Conservation (phyloP, 2,113 vertebrate species). For the Podiceps cristatus region DNA sequence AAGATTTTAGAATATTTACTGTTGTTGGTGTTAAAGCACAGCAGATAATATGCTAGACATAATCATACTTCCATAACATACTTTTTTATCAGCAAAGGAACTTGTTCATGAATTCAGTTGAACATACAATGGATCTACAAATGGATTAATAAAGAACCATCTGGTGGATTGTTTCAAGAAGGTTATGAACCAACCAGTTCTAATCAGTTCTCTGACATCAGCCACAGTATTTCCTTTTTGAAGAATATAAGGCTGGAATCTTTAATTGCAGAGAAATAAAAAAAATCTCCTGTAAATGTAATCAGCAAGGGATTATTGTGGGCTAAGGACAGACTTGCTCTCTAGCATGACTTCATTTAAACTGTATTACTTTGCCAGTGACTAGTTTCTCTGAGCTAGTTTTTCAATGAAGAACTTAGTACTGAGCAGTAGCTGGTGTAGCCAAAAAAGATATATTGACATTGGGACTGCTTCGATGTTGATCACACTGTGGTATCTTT, state of each 20-base stretch:
- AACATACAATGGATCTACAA: not conserved
- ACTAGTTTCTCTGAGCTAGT: not conserved
- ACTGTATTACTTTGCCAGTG: not conserved
- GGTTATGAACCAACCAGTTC: not conserved
- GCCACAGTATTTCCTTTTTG: not conserved
- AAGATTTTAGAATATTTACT: not conserved
- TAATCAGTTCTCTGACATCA: not conserved
- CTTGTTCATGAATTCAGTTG: not conserved
- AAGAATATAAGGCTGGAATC: not conserved
- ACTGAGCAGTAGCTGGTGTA: not conserved
- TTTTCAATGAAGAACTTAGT: no score
- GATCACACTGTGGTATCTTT: not conserved
- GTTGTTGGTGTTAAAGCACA: not conserved
- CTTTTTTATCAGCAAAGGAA: not conserved
- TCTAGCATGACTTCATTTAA: not conserved
- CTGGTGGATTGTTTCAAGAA: not conserved
- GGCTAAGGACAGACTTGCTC: not conserved
- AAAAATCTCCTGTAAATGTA: not conserved
- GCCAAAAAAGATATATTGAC: not conserved
- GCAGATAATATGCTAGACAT: not conserved
- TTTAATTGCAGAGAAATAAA: not conserved
- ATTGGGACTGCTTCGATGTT: not conserved
- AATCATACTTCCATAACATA: not conserved
- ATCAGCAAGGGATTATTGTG: not conserved
- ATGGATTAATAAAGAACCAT: not conserved